Evolutionary conservation across 1,140 invertebrate species (phyloP).

Genomic region (Dendrolimus punctatus): DNA sequence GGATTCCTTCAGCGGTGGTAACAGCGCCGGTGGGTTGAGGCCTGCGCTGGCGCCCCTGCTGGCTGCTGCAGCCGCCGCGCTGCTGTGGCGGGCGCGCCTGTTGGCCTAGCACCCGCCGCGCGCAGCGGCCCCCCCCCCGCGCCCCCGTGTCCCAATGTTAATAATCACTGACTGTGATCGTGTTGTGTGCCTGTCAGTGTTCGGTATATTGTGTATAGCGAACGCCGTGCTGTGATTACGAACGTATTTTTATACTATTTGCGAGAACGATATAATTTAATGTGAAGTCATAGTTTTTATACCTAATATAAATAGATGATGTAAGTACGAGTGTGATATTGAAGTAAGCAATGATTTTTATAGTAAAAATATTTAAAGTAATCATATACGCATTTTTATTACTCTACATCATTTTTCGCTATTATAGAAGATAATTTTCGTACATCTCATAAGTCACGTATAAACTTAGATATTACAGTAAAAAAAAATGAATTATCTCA

Average conservation of each 20-base stretch:
- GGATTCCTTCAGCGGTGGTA: constrained; percentile 23
- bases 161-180: constrained; percentile 52
- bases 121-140: constrained; percentile 6
- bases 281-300: constrained; percentile 70
- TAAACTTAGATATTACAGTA: no score
- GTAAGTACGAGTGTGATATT: constrained; percentile 70
- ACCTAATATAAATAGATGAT: constrained; percentile 70
- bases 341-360: constrained; percentile 63
- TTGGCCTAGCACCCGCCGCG: constrained; percentile 19
- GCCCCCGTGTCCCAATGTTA: constrained; percentile 4
- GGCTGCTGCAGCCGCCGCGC: constrained; percentile 23
- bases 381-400: not conserved
- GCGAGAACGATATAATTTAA: constrained; percentile 68
- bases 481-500: no score
- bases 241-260: constrained; percentile 56
- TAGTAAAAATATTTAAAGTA: constrained; percentile 64
- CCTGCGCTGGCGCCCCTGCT: constrained; percentile 2
- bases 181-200: constrained; percentile 43
- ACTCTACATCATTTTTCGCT: no score
- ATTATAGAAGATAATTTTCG: no score
- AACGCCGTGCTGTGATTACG: constrained; percentile 57
- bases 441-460: no score
- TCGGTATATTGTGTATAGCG: constrained; percentile 66
- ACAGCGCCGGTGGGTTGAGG: constrained; percentile 18
- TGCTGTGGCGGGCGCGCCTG: constrained; percentile 8